Evolutionary conservation across 92 coral and sea anemone species (phyloP).

Genomic region (Phenganax marumi): DNA sequence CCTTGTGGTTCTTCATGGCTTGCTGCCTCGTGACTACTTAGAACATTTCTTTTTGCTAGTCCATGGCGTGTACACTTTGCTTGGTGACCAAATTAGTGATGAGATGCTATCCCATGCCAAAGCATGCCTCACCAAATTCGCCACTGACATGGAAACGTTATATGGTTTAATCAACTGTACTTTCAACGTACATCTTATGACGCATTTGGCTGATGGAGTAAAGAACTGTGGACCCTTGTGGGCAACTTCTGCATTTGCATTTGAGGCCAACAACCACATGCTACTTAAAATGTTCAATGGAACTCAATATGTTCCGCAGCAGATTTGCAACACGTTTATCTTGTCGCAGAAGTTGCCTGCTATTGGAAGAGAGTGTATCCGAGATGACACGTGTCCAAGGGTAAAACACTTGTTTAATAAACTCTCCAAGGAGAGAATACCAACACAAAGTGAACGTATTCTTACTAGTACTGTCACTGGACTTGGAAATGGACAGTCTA

Average conservation of each 20-base stretch:
- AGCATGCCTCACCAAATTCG: constrained; percentile 6
- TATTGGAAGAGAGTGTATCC: constrained; percentile 2
- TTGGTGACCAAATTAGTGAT: background rate
- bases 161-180: constrained; percentile 10
- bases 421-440: background rate
- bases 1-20: constrained; percentile 34
- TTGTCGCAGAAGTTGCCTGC: constrained; percentile 13
- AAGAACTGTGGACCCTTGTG: constrained; percentile 16
- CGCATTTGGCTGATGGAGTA: constrained; percentile 24
- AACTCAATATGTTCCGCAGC: constrained; percentile 17
- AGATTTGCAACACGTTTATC: constrained; percentile 20
- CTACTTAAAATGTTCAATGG: constrained; percentile 1
- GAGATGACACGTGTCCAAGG: constrained; percentile 11
- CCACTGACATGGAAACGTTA: constrained; percentile 7
- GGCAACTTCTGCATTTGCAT: constrained; percentile 2
- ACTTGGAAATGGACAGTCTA: constrained; percentile 16
- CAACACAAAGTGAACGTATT: constrained; percentile 13
- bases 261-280: constrained; percentile 11
- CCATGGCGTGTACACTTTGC: constrained; percentile 32
- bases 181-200: constrained; percentile 23
- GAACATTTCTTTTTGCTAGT: constrained; percentile 31
- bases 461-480: constrained; percentile 1
- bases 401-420: constrained; percentile 3
- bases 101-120: background rate
- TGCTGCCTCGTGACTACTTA: constrained; percentile 25